Evolutionary conservation across 2,113 vertebrate genomes (phyloP).

Genomic region (Dermatemys mawii): DNA sequence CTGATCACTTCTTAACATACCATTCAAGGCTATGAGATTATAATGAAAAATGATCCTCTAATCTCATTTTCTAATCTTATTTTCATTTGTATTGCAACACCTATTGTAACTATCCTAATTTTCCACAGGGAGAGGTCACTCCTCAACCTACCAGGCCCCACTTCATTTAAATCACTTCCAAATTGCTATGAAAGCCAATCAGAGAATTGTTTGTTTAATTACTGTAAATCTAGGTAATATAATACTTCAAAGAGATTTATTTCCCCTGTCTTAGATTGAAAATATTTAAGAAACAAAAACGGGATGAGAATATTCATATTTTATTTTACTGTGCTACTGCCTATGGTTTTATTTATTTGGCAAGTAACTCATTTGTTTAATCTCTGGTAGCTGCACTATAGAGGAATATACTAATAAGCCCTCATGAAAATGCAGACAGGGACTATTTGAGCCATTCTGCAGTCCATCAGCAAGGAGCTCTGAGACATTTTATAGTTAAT

Average conservation of each 20-base stretch:
- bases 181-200: too few relatives aligned
- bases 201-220: background rate
- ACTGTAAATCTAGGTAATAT: background rate
- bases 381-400: background rate
- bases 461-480: background rate
- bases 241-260: background rate
- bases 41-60: background rate
- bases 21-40: rapidly evolving
- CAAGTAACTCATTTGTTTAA: background rate
- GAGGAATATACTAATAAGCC: background rate
- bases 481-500: background rate
- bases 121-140: background rate
- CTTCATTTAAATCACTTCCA: background rate
- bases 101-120: background rate
- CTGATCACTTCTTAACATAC: background rate
- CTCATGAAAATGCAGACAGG: background rate
- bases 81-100: background rate
- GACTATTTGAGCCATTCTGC: background rate
- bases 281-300: background rate
- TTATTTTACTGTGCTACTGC: background rate
- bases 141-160: background rate
- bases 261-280: background rate
- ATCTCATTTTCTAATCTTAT: background rate
- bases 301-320: background rate
- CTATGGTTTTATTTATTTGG: background rate